phyloP scores from a whole-genome alignment of 2,888 invertebrate genomes.

The Adelognathus sp. region DNA sequence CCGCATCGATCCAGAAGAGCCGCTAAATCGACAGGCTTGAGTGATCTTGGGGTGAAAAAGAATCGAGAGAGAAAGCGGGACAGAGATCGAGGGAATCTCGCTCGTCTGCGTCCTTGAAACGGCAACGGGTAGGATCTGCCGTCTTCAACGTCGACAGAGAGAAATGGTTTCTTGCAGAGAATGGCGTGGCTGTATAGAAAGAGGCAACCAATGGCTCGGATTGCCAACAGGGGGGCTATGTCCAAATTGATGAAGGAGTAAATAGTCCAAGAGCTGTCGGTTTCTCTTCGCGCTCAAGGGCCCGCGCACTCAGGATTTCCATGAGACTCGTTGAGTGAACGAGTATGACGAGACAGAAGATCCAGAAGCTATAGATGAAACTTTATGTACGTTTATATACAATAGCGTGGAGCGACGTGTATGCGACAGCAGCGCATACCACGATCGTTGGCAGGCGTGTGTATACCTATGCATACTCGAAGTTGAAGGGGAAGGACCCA shows the following conservation, averaged over 20 bases:
- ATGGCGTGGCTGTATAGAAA: slow-evolving; percentile 27
- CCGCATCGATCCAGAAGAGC: slow-evolving; percentile 32
- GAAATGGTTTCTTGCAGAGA: slow-evolving; percentile 30
- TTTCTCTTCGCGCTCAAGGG: slow-evolving; percentile 19
- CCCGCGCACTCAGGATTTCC: slow-evolving; percentile 29
- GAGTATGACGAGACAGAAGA: slow-evolving; percentile 7
- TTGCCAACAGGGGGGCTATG: slow-evolving; percentile 16
- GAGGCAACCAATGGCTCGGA: slow-evolving; percentile 6
- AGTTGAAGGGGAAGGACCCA: slow-evolving; percentile 7
- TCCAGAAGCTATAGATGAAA: neutral
- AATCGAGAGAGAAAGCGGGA: slow-evolving; percentile 1
- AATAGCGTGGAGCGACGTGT: slow-evolving; percentile 2
- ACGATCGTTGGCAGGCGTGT: slow-evolving; percentile 10
- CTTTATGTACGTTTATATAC: slow-evolving; percentile 14
- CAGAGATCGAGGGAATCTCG: slow-evolving; percentile 10
- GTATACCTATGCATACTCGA: slow-evolving; percentile 21
- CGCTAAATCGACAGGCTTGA: slow-evolving; percentile 44
- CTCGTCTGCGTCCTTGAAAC: slow-evolving; percentile 40
- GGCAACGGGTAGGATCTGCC: slow-evolving; percentile 36
- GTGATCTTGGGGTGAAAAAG: slow-evolving; percentile 13
- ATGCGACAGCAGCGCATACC: slow-evolving; percentile 5
- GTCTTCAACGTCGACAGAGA: slow-evolving; percentile 40
- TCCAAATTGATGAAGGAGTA: slow-evolving; percentile 62
- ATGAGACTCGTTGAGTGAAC: slow-evolving; percentile 11
- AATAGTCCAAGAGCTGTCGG: slow-evolving; percentile 27